phyloP scores from a whole-genome alignment of 2,888 invertebrate genomes.

The Dyspetes luteomarginatus region DNA sequence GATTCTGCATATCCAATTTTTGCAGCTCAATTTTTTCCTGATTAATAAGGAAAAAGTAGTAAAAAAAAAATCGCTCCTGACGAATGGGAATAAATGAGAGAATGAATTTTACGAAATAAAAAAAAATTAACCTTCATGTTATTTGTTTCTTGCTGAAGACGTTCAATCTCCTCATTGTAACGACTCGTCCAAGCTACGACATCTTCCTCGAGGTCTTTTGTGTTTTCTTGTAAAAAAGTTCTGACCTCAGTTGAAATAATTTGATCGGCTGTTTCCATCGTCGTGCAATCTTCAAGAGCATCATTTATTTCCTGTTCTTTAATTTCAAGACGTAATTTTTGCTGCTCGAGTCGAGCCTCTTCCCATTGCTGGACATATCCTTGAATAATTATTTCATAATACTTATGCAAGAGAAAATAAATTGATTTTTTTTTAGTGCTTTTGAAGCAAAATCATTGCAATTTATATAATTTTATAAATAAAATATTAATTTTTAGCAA shows the following conservation, averaged over 20 bases:
- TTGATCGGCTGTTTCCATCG: conserved; percentile 66
- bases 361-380: conserved; percentile 75
- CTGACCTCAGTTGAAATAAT: conserved; percentile 69
- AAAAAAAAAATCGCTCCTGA: neutral
- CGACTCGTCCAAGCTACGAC: conserved; percentile 71
- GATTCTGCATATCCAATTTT: conserved; percentile 69
- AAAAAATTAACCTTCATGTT: conserved; percentile 69
- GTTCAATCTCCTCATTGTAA: conserved; percentile 73
- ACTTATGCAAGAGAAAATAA: neutral
- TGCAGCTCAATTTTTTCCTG: conserved; percentile 73
- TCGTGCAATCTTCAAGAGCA: conserved; percentile 66
- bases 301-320: conserved; percentile 68
- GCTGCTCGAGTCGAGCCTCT: conserved; percentile 73
- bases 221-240: conserved; percentile 66
- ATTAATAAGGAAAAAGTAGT: neutral
- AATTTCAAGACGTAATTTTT: conserved; percentile 64
- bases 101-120: neutral
- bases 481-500: no score
- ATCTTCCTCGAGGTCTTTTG: conserved; percentile 70
- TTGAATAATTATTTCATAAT: conserved; percentile 50
- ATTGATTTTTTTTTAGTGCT: neutral
- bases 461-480: no score
- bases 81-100: neutral
- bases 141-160: conserved; percentile 70
- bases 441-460: no score